A percentile compares a stretch with the other conserved stretches of the same genome.
phyloP scores from a whole-genome alignment of 2,888 invertebrate genomes.

The Hypolimnas misippus region DNA sequence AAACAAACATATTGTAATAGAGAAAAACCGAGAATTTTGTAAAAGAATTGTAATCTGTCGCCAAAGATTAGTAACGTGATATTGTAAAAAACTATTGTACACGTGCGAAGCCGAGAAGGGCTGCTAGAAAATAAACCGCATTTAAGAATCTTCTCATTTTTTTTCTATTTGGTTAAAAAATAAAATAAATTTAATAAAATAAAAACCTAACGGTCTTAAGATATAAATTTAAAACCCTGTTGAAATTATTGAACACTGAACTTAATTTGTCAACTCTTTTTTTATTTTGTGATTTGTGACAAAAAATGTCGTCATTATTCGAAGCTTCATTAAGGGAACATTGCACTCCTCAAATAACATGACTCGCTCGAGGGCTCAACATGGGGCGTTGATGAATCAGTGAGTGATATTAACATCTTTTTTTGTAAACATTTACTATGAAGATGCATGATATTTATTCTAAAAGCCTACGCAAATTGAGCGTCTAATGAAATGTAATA shows the following conservation, averaged over 20 bases:
- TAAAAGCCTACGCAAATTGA: background rate
- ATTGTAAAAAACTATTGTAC: too few relatives aligned
- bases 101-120: too few relatives aligned
- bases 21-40: too few relatives aligned
- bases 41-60: too few relatives aligned
- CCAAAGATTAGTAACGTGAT: too few relatives aligned
- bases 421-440: conserved; percentile 11
- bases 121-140: too few relatives aligned
- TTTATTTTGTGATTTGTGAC: conserved; percentile 13
- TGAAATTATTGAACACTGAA: conserved; percentile 9
- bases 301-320: conserved; percentile 21
- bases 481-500: background rate
- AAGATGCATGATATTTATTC: background rate
- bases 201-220: too few relatives aligned
- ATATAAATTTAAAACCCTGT: background rate
- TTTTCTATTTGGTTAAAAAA: too few relatives aligned
- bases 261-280: conserved; percentile 12
- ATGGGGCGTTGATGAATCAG: conserved; percentile 37
- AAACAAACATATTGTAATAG: too few relatives aligned
- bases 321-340: conserved; percentile 38
- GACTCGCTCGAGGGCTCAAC: conserved; percentile 40
- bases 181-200: too few relatives aligned
- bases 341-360: conserved; percentile 38
- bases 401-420: conserved; percentile 24
- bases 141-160: too few relatives aligned